These are phyloP conservation scores for Melitaea cinxia DNA, from an alignment of 1,140 invertebrate genomes.

Conservation along the genomic window DNA sequence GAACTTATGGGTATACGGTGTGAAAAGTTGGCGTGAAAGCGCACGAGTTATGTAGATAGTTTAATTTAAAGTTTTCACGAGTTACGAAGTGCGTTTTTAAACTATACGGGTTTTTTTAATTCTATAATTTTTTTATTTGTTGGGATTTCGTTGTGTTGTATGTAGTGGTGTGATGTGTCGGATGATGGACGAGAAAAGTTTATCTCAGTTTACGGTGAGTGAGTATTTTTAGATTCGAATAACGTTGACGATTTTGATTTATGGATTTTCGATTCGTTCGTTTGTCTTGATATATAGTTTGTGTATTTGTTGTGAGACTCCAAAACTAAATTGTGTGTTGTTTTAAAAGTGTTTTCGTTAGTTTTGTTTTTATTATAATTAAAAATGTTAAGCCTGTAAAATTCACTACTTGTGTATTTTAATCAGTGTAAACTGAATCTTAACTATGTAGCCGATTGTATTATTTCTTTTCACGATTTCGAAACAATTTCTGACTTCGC, in stretches of 20 bases:
- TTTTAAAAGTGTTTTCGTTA: neutral
- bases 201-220: constrained; percentile 65
- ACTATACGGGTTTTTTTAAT: constrained; percentile 44
- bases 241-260: constrained; percentile 24
- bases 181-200: constrained; percentile 65
- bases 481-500: neutral
- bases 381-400: too few relatives aligned
- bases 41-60: constrained; percentile 20
- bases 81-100: constrained; percentile 38
- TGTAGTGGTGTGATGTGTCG: constrained; percentile 61
- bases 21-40: constrained; percentile 35
- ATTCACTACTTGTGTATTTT: too few relatives aligned
- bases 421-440: too few relatives aligned
- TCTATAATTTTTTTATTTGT: too few relatives aligned
- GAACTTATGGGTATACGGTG: constrained; percentile 42
- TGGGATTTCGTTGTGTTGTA: constrained; percentile 47
- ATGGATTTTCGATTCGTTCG: constrained; percentile 2
- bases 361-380: too few relatives aligned
- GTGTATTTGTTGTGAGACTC: neutral
- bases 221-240: constrained; percentile 34
- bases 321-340: neutral
- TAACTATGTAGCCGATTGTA: neutral
- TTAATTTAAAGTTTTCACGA: constrained; percentile 16
- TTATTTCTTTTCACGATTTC: neutral
- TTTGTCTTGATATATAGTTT: neutral